Evolutionary conservation across 2,797 vertebrate species (phyloP), one percentile per base, ranked within the genome.

Genomic region (Thalassophryne amazonica): DNA sequence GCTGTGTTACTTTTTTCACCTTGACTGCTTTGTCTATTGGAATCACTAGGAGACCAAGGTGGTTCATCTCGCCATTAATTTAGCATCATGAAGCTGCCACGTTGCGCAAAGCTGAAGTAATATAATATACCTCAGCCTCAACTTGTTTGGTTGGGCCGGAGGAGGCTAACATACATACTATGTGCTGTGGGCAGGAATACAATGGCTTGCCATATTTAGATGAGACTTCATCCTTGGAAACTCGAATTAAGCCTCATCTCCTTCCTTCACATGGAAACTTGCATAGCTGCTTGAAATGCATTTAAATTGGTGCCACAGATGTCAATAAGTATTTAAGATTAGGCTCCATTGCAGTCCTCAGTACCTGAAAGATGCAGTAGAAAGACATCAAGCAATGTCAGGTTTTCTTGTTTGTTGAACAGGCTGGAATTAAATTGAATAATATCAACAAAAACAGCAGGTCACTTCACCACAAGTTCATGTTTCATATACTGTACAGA

Each of bases 41-140:
- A 89, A 88, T 89, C 84, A 87, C 87, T 89, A 76, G 64, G 72
- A 69, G 64, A 73, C 76, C 69, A 67, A 80, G 70, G 66, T 69
- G 75, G 58, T 62, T 84, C 60, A 73, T 83, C 63, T 79, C 69
- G 76, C 87, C 78, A 87, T 89, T 89, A 86, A 86, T 83, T 86
- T 79, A 56, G 49, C 65, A 76, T 64, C 61, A 83, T 63, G 63
- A 74, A 86, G 71, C 57, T 56, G 68, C 58, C 58, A 48, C 60
- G 70, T 58, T 40, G 59, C 51, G 46, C 46, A 82, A 69, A 80
- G 50, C 35, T 47, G 22, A 64, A 57, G 56, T 62, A 62, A 78
- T 76, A 76, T 57, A 73, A 54, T 79, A 65, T 53, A 63, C 43
- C 75, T 48, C 32, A 45, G 1, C 19, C 12, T 14, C n/a, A 47